phyloP scores from a whole-genome alignment of 2,888 invertebrate genomes.

The Imbricaverruca yamaguchii region DNA sequence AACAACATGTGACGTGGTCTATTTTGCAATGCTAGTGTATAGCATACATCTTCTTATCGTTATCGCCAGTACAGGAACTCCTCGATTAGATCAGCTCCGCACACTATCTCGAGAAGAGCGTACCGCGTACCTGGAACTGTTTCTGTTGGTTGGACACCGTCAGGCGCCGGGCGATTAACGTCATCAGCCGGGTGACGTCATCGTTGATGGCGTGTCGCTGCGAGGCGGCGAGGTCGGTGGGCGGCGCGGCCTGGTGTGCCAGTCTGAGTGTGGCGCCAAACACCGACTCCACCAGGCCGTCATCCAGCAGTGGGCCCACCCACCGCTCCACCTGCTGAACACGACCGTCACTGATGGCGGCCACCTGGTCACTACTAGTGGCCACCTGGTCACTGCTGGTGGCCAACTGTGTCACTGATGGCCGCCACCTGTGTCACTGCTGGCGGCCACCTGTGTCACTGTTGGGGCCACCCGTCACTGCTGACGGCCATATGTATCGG shows the following conservation, averaged over 20 bases:
- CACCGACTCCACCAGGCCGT: constrained; percentile 45
- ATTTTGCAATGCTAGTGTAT: too few relatives aligned
- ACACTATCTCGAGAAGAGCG: constrained; percentile 3
- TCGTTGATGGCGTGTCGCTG: constrained; percentile 36
- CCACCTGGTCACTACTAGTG: constrained; percentile 4
- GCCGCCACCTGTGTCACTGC: too few relatives aligned
- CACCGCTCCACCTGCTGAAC: constrained; percentile 39
- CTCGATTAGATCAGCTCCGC: too few relatives aligned
- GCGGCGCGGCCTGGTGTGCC: constrained; percentile 31
- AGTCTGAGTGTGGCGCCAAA: constrained; percentile 35
- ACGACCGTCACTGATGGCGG: too few relatives aligned
- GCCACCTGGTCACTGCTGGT: background rate
- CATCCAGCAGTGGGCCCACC: constrained; percentile 42
- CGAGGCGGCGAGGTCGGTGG: constrained; percentile 33
- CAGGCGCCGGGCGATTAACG: constrained; percentile 42
- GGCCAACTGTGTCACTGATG: too few relatives aligned
- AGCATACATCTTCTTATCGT: too few relatives aligned
- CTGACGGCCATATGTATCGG: too few relatives aligned
- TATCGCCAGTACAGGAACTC: too few relatives aligned
- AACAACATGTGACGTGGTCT: too few relatives aligned
- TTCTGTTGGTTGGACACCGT: constrained; percentile 44
- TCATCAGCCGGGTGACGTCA: constrained; percentile 40
- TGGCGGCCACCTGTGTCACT: too few relatives aligned
- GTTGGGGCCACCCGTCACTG: too few relatives aligned
- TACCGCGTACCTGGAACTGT: constrained; percentile 41